Percentiles rank a stretch among this genome's conserved stretches.
phyloP scores from a whole-genome alignment of 2,113 vertebrate species.

The Miniopterus natalensis region DNA sequence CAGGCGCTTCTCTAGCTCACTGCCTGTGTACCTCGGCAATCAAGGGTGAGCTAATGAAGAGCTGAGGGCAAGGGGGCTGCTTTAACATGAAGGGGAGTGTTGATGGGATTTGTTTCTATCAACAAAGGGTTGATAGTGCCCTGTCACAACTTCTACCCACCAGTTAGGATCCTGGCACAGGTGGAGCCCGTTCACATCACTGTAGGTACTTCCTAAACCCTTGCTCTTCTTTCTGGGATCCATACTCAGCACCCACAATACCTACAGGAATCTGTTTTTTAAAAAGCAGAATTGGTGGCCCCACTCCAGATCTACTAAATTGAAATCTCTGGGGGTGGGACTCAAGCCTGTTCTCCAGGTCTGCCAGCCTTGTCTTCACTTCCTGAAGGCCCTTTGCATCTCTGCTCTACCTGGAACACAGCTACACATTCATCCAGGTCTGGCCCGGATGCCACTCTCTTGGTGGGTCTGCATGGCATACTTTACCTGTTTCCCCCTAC shows the following conservation, averaged over 20 bases:
- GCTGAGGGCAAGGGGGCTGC: background rate
- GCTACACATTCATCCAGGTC: background rate
- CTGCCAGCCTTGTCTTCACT: background rate
- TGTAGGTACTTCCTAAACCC: background rate
- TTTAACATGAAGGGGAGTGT: rapidly evolving
- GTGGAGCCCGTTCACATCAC: background rate
- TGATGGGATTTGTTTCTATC: background rate
- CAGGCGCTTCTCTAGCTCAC: background rate
- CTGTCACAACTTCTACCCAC: background rate
- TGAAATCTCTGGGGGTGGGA: background rate
- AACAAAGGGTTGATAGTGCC: background rate
- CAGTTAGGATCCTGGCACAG: background rate
- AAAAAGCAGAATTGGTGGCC: background rate
- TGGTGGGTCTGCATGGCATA: background rate
- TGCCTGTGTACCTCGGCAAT: background rate
- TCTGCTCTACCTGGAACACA: background rate
- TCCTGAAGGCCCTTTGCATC: background rate
- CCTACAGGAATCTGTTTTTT: background rate
- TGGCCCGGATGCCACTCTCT: background rate
- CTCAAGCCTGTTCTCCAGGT: background rate
- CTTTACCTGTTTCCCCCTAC: background rate
- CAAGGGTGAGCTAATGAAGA: background rate
- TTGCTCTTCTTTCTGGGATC: background rate
- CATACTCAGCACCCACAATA: background rate
- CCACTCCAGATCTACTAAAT: background rate